Evolutionary conservation across 1,140 invertebrate species (phyloP).

Genomic region (Atta texana): DNA sequence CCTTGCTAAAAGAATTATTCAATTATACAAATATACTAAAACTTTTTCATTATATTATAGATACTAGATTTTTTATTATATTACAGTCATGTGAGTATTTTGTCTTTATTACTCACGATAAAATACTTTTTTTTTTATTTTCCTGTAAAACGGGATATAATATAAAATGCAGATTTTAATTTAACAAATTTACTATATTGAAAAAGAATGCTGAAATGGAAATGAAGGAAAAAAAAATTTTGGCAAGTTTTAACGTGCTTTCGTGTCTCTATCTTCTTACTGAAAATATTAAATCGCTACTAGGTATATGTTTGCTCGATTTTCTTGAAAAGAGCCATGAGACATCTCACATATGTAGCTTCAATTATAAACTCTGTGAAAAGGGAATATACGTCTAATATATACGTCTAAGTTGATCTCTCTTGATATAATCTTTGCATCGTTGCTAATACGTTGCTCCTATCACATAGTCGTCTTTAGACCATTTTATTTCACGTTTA

Average conservation of each 20-base stretch:
- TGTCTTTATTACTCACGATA: not conserved
- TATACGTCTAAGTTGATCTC: constrained; percentile 20
- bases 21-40: not conserved
- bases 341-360: constrained; percentile 26
- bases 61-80: not conserved
- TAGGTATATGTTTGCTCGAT: not conserved
- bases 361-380: constrained; percentile 46
- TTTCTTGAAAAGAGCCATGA: not conserved
- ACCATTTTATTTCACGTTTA: constrained; percentile 2
- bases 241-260: not conserved
- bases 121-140: not conserved
- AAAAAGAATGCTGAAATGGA: not conserved
- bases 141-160: not conserved
- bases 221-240: not conserved
- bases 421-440: constrained; percentile 19
- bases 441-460: not conserved
- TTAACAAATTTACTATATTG: not conserved
- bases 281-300: not conserved
- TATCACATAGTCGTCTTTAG: not conserved
- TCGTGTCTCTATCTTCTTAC: not conserved
- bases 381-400: constrained; percentile 25
- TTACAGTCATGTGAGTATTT: not conserved
- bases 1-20: not conserved
- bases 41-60: not conserved
- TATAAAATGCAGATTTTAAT: not conserved